Percentiles rank a stretch among this genome's conserved stretches.
Conservation (phyloP, 2,113 vertebrate genomes). For the Nannospalax galili region DNA sequence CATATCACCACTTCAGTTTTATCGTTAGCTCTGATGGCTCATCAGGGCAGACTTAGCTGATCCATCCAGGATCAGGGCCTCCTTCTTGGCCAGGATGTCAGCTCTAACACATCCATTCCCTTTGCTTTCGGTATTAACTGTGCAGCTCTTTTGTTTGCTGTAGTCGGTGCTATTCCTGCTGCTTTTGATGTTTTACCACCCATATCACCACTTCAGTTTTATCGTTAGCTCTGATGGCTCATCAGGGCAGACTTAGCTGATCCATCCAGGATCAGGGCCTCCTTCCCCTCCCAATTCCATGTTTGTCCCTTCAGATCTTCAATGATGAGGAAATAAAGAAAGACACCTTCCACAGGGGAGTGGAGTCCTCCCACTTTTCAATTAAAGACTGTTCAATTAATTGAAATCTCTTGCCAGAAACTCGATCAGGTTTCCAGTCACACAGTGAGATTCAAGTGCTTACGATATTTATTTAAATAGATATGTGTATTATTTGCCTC, state of each 20-base stretch:
- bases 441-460: not conserved
- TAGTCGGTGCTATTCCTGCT: not conserved
- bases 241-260: not conserved
- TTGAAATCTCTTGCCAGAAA: constrained; percentile 13
- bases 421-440: not conserved
- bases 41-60: not conserved
- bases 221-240: not conserved
- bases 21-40: not conserved
- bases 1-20: not conserved
- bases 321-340: not conserved
- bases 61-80: not conserved
- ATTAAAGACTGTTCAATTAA: not conserved
- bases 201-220: not conserved
- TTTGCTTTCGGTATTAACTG: not conserved
- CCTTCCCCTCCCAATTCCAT: not conserved
- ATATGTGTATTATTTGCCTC: constrained; percentile 13
- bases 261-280: not conserved
- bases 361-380: not conserved
- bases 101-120: not conserved
- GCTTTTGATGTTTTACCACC: not conserved
- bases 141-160: not conserved
- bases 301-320: not conserved
- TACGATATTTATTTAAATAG: constrained; percentile 42
- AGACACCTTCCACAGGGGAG: not conserved
- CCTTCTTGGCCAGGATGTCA: not conserved